phyloP scores from a whole-genome alignment of 2,113 vertebrate species.

The Talpa occidentalis region DNA sequence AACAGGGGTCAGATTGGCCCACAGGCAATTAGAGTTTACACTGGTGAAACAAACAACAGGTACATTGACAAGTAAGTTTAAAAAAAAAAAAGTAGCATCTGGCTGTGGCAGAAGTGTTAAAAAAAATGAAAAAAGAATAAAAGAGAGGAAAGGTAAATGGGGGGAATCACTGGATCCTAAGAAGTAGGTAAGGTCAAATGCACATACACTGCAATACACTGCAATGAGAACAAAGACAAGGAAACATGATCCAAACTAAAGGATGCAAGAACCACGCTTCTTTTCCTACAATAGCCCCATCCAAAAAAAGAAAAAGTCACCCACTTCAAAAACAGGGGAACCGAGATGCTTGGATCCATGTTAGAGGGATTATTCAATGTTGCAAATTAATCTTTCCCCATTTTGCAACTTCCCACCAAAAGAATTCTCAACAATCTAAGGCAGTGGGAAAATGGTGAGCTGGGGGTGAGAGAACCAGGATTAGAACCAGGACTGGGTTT shows the following conservation, averaged over 20 bases:
- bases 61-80: no score
- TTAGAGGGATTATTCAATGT: no score
- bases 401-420: not conserved
- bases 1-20: not conserved
- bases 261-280: no score
- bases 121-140: not conserved
- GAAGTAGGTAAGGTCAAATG: not conserved
- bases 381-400: not conserved
- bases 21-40: not conserved
- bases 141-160: not conserved
- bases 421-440: not conserved
- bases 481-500: not conserved
- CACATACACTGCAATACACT: not conserved
- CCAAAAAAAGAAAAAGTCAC: not conserved
- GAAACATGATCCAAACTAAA: not conserved
- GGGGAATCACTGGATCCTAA: not conserved
- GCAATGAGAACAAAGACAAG: not conserved
- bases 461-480: not conserved
- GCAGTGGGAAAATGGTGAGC: accelerated
- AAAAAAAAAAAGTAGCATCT: not conserved
- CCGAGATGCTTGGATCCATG: not conserved
- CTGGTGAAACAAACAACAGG: not conserved
- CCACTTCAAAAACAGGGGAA: not conserved
- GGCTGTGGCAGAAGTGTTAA: not conserved
- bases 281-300: not conserved